Evolutionary conservation across 35 echinoderm and acorn worm species (phyloP), one percentile per base, ranked within the genome.

Genomic region (Ophioderma brevispina): DNA sequence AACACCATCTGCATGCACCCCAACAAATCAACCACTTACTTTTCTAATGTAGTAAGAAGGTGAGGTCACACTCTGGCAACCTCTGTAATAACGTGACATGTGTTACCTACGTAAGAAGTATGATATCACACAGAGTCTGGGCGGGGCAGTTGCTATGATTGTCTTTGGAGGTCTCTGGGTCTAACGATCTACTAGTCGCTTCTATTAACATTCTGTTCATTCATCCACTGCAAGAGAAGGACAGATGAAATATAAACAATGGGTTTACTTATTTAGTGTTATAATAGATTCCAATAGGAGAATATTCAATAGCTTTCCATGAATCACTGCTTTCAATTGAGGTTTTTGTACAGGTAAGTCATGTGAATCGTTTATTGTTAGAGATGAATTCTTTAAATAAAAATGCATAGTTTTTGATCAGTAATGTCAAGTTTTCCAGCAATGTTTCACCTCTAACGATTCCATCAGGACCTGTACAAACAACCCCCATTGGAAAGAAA

Each of bases 1-100:
- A 13, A 59, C 55, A 59, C 13, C 19, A 17, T 25, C 35, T 25
- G 18, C 25, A 79, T n/a, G n/a, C n/a, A n/a, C n/a, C n/a, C n/a
- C n/a, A n/a, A n/a, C n/a, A n/a, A n/a, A n/a, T n/a, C n/a, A n/a
- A 35, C 0, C 23, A 84, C 92, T 98, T 88, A 99, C 97, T 81
- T 92, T 93, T 99, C 97, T 93, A 99, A 90, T 28, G 97, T 94
- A 35, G 88, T 79, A 35, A 99, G 87, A 39, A 99, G 77, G n/a
- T n/a, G 25, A 94, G 97, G 85, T 99, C 97, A 38, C 55, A 92
- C 42, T 99, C 97, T n/a, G 0, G 93, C 97, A 89, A 91, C 90
- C 88, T 99, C 39, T 99, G 97, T 77, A 95, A 82, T 64, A n/a
- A n/a, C 95, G 97, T 87, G 97, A 99, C 97, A 99, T 99, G 55